These are phyloP conservation scores for Parazoanthus atlanticus DNA, from an alignment of 92 coral and sea anemone genomes.

Conservation along the genomic window DNA sequence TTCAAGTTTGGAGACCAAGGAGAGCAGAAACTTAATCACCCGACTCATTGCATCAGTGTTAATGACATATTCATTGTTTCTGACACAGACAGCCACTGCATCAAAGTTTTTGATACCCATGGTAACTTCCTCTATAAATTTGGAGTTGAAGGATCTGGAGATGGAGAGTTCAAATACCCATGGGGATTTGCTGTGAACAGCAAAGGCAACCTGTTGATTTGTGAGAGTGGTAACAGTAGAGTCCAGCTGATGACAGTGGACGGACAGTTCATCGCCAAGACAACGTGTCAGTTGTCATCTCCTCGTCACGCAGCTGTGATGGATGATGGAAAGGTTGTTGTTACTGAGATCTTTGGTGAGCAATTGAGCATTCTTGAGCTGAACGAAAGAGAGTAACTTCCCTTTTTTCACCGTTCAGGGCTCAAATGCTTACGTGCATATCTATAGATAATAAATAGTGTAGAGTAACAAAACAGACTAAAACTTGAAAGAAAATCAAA, in stretches of 20 bases:
- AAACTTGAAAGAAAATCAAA: too few species aligned
- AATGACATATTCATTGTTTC: background rate
- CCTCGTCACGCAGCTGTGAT: background rate
- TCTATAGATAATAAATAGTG: too few species aligned
- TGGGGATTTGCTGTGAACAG: constrained; percentile 33
- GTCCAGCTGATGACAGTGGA: constrained; percentile 42
- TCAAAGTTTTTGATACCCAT: background rate
- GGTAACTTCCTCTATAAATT: constrained; percentile 41
- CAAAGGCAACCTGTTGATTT: background rate
- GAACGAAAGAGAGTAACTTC: too few species aligned
- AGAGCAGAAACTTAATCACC: too few species aligned
- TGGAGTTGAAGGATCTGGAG: constrained; percentile 38
- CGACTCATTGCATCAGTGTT: background rate
- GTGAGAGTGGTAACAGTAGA: constrained; percentile 43
- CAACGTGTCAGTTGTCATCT: background rate
- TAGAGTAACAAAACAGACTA: too few species aligned
- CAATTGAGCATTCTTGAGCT: background rate
- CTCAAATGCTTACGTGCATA: too few species aligned
- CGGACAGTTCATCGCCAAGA: constrained; percentile 16
- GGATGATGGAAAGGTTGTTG: background rate
- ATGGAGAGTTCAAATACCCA: constrained; percentile 36
- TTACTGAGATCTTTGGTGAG: background rate
- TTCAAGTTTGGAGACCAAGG: too few species aligned
- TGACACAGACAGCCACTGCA: background rate
- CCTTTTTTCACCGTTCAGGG: too few species aligned